phyloP scores from a whole-genome alignment of 2,113 vertebrate species.

The Pluvianellus socialis region DNA sequence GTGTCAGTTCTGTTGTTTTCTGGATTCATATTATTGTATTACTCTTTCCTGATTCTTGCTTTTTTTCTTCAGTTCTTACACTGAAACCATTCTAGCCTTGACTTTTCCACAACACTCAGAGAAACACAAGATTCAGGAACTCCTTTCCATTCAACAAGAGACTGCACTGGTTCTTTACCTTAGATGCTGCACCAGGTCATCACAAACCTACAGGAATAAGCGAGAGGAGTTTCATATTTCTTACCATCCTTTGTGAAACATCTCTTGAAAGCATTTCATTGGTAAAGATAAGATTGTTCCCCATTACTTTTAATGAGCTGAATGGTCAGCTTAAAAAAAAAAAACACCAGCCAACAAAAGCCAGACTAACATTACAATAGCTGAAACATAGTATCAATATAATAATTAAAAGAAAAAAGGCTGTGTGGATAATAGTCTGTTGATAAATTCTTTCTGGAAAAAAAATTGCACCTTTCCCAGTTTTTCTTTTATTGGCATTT shows the following conservation, averaged over 20 bases:
- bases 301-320: not conserved
- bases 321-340: not conserved
- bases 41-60: not conserved
- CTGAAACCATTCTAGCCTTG: not conserved
- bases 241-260: not conserved
- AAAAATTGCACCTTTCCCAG: not conserved
- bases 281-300: not conserved
- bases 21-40: not conserved
- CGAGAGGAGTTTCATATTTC: not conserved
- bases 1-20: not conserved
- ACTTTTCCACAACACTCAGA: not conserved
- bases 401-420: not conserved
- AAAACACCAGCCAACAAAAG: not conserved
- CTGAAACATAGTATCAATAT: not conserved
- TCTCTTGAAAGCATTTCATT: not conserved
- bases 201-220: constrained; percentile 72
- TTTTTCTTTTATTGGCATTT: not conserved
- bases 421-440: not conserved
- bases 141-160: not conserved
- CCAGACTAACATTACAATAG: not conserved
- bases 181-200: constrained; percentile 75
- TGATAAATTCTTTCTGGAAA: not conserved
- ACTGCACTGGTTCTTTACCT: constrained; percentile 69
- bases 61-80: not conserved
- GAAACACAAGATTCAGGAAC: not conserved